Evolutionary conservation across 2,797 vertebrate genomes (phyloP).

Genomic region (Rhadinocentrus ornatus): DNA sequence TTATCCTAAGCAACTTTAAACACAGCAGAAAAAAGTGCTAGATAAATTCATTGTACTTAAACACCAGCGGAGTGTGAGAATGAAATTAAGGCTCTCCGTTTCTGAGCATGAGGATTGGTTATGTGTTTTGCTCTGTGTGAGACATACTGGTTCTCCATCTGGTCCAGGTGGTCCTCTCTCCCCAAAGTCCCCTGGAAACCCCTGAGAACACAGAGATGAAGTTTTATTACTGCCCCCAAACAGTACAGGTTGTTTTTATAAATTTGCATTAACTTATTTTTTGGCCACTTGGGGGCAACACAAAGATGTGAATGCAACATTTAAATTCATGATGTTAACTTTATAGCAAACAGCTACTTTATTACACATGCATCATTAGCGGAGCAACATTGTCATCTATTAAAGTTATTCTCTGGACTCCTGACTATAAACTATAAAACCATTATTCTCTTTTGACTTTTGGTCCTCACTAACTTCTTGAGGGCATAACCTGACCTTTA

Average conservation of each 20-base stretch:
- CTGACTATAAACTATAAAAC: not conserved
- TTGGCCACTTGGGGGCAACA: conserved; percentile 9
- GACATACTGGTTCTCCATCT: conserved; percentile 96
- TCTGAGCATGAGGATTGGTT: conserved; percentile 16
- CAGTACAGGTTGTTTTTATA: not conserved
- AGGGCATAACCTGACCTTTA: not conserved
- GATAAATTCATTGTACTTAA: conserved; percentile 47
- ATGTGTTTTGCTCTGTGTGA: conserved; percentile 19
- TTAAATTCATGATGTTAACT: not conserved
- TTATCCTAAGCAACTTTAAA: conserved; percentile 51
- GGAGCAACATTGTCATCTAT: not conserved
- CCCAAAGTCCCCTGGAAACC: conserved; percentile 96
- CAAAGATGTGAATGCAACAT: not conserved
- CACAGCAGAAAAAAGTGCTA: conserved; percentile 45
- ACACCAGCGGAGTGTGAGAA: conserved; percentile 36
- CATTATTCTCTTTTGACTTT: not conserved
- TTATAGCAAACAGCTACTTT: not conserved
- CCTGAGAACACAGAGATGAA: conserved; percentile 80
- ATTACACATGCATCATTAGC: conserved; percentile 1
- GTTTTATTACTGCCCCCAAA: conserved; percentile 47
- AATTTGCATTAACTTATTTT: not conserved
- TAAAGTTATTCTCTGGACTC: not conserved
- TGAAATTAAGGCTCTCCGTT: conserved; percentile 29
- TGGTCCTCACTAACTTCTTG: not conserved
- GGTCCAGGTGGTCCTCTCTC: conserved; percentile 95